These are phyloP conservation scores for Pocillopora damicornis DNA, from an alignment of 64 coral and sea anemone species.

Conservation along the genomic window DNA sequence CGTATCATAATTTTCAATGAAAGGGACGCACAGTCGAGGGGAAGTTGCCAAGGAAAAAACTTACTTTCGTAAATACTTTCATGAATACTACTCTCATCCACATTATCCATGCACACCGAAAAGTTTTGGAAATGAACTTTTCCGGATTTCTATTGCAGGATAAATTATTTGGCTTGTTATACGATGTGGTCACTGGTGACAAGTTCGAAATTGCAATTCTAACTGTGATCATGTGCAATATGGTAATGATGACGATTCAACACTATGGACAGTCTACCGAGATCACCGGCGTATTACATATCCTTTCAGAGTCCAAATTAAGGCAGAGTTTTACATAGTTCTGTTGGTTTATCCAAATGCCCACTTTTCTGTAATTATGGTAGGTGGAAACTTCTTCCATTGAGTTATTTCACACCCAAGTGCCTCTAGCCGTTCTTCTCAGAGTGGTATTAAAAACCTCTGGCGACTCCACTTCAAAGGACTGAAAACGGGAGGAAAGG, in stretches of 20 bases:
- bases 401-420: too few relatives aligned
- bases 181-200: conserved; percentile 56
- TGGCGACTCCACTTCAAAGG: too few relatives aligned
- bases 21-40: too few relatives aligned
- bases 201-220: conserved; percentile 54
- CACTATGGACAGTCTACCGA: conserved; percentile 45
- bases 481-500: too few relatives aligned
- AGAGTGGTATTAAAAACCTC: too few relatives aligned
- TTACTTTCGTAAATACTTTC: too few relatives aligned
- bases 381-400: too few relatives aligned
- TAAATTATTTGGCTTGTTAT: conserved; percentile 20
- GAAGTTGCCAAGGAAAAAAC: too few relatives aligned
- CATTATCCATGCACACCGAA: too few relatives aligned
- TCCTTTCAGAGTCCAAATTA: conserved; percentile 13
- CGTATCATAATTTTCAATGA: too few relatives aligned
- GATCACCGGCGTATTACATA: conserved; percentile 50
- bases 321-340: neutral
- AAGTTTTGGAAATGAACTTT: neutral
- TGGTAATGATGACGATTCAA: conserved; percentile 68
- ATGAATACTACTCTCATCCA: too few relatives aligned
- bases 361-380: neutral
- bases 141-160: conserved; percentile 1
- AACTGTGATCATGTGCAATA: conserved; percentile 48
- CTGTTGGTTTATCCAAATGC: neutral
- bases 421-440: too few relatives aligned